Evolutionary conservation across 2,888 invertebrate species (phyloP), one percentile per base, ranked within the genome.

Genomic region (Myopa testacea): DNA sequence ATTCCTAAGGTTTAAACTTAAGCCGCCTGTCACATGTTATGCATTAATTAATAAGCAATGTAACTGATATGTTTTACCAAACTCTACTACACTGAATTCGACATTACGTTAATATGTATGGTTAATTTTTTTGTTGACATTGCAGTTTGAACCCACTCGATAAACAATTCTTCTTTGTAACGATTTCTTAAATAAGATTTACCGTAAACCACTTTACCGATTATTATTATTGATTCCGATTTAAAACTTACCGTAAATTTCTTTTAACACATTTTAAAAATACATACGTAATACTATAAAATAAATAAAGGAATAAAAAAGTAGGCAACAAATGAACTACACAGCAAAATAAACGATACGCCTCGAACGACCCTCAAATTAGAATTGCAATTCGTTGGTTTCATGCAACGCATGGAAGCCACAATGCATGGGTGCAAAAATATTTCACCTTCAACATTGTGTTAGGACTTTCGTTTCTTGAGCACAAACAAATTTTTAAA

Each of bases 21-120:
- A 75, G 67, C 38, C 58, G 62, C 73, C 60, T 60, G 19, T 58
- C 72, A 72, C 75, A 67, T 37, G 65, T 52, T 37, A 55, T 68
- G 38, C 45, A 67, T 67, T 75, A 75, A 75, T 75, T 75, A 68
- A 67, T 75, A 75, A 67, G 67, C 19, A 37, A 40, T 75, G 75
- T 75, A 75, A 75, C 45, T 75, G 75, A 75, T 75, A 75, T 68
- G 37, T 68, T 55, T 55, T 37, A 12, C 67, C 26, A 58, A 60
- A 62, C 37, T 52, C 19, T 10, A 14, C 10, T 50, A 3, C 50
- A 50, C 26, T 26, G 26, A 26, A 26, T 3, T 2, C 3, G 14
- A 50, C 8, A 50, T 50, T 50, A 50, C 14, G 3, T 50, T 50
- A 3, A 50, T 50, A 14, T 26, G 26, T 26, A 26, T 50, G 8